phyloP scores from a whole-genome alignment of 2,113 vertebrate genomes.

The Marmota flaviventris region DNA sequence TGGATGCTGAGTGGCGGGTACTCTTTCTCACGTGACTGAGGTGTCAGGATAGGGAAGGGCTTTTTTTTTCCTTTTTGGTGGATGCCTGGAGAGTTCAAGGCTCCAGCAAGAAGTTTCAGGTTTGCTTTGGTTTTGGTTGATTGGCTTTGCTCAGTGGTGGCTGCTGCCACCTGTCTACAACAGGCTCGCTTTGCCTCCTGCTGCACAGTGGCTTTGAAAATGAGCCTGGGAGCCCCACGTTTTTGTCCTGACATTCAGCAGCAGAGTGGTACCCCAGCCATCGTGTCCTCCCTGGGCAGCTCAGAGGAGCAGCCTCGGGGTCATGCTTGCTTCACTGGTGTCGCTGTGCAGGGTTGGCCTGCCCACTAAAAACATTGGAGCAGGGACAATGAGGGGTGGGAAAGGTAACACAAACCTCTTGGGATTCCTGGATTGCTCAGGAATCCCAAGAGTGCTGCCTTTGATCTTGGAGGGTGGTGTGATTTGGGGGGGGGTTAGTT shows the following conservation, averaged over 20 bases:
- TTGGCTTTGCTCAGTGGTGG: neutral
- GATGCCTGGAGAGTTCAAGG: neutral
- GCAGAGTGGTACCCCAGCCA: neutral
- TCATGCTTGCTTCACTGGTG: neutral
- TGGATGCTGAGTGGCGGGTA: neutral
- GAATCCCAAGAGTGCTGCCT: conserved; percentile 82
- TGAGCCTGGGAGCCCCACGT: conserved; percentile 31
- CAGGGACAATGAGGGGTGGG: conserved; percentile 75
- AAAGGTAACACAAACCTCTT: conserved; percentile 83
- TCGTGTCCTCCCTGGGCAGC: no score
- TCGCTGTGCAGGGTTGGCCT: neutral
- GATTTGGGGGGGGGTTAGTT: conserved; percentile 29
- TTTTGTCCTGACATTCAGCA: neutral
- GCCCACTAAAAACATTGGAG: conserved; percentile 79
- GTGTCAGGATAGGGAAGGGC: neutral
- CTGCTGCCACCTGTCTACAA: conserved; percentile 23
- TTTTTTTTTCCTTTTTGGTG: neutral
- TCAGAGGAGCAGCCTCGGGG: neutral
- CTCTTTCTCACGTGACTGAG: neutral
- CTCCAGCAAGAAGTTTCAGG: neutral
- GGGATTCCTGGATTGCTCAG: conserved; percentile 86
- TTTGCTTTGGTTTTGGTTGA: neutral
- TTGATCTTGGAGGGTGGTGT: conserved; percentile 86
- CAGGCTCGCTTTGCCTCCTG: neutral
- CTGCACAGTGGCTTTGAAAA: accelerated